A percentile compares a stretch with the other conserved stretches of the same genome.
These are phyloP conservation scores for Drosophila siamana DNA, from an alignment of 2,888 invertebrate genomes.

Conservation along the genomic window DNA sequence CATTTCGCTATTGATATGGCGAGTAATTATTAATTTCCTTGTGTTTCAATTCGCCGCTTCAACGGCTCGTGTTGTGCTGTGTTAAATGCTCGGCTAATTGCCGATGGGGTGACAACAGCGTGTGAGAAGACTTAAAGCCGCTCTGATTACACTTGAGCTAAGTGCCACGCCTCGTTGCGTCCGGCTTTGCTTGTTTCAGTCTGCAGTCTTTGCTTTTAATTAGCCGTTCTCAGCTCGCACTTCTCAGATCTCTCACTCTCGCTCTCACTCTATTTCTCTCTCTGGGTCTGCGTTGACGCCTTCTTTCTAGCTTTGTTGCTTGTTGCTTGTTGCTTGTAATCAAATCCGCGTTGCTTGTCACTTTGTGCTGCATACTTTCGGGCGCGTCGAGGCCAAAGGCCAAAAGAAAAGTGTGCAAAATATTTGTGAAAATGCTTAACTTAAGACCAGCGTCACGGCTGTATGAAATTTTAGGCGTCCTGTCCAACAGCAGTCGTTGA, in stretches of 20 bases:
- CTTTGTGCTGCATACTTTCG: constrained; percentile 68
- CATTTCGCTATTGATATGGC: too few species aligned
- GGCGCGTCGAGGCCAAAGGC: constrained; percentile 28
- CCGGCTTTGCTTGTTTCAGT: constrained; percentile 19
- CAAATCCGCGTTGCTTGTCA: constrained; percentile 72
- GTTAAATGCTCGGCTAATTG: constrained; percentile 17
- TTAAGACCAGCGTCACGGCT: constrained; percentile 26
- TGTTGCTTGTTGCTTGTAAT: constrained; percentile 57
- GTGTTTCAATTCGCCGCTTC: too few species aligned
- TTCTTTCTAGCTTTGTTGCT: constrained; percentile 10
- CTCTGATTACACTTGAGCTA: constrained; percentile 67
- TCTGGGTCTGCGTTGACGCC: constrained; percentile 5
- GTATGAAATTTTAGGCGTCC: constrained; percentile 34
- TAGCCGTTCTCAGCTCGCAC: constrained; percentile 46
- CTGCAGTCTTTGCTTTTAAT: constrained; percentile 75
- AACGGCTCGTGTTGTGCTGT: too few species aligned
- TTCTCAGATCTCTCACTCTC: neutral
- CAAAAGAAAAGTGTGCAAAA: constrained; percentile 64
- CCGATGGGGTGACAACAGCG: constrained; percentile 20
- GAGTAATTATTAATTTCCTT: too few species aligned
- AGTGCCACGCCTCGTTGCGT: constrained; percentile 33
- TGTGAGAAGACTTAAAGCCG: constrained; percentile 47
- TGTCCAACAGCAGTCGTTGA: constrained; percentile 24
- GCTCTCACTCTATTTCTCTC: constrained; percentile 1
- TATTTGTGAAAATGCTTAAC: constrained; percentile 75